Evolutionary conservation across 2,888 invertebrate genomes (phyloP).

Genomic region (Zaprionus bogoriensis): DNA sequence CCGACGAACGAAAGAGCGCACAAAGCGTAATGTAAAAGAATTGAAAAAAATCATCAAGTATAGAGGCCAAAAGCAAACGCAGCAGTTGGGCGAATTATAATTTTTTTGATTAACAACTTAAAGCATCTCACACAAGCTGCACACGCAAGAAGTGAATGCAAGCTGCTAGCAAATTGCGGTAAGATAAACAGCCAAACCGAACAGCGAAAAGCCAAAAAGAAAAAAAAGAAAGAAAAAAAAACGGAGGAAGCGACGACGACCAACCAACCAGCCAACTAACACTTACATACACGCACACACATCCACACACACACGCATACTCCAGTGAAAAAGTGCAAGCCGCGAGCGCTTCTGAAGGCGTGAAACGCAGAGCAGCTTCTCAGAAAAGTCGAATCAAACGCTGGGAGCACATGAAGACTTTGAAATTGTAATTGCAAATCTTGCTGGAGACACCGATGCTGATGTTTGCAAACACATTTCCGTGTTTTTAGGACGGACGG

Average conservation of each 20-base stretch:
- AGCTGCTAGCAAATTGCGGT: conserved; percentile 55
- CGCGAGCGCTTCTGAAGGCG: conserved; percentile 59
- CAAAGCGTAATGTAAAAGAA: conserved; percentile 74
- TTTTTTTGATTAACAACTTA: conserved; percentile 44
- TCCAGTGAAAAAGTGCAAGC: conserved; percentile 69
- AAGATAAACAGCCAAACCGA: conserved; percentile 52
- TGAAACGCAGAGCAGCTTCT: conserved; percentile 44
- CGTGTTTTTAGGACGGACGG: conserved; percentile 56
- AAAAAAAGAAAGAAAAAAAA: conserved; percentile 57
- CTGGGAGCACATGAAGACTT: conserved; percentile 29
- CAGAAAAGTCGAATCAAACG: conserved; percentile 27
- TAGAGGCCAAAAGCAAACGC: conserved; percentile 76
- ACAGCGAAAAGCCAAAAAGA: conserved; percentile 54
- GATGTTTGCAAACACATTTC: conserved; percentile 51
- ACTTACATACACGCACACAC: conserved; percentile 32
- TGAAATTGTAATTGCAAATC: conserved; percentile 56
- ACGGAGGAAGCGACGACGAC: conserved; percentile 59
- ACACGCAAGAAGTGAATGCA: conserved; percentile 48
- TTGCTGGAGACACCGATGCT: conserved; percentile 32
- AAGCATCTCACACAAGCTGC: conserved; percentile 36
- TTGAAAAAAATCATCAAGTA: conserved; percentile 78
- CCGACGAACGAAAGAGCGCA: conserved; percentile 70
- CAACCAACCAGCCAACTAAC: conserved; percentile 35
- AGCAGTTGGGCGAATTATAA: conserved; percentile 63
- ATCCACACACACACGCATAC: conserved; percentile 33